Conservation (phyloP, 2,113 vertebrate species). For the Tauraco erythrolophus region DNA sequence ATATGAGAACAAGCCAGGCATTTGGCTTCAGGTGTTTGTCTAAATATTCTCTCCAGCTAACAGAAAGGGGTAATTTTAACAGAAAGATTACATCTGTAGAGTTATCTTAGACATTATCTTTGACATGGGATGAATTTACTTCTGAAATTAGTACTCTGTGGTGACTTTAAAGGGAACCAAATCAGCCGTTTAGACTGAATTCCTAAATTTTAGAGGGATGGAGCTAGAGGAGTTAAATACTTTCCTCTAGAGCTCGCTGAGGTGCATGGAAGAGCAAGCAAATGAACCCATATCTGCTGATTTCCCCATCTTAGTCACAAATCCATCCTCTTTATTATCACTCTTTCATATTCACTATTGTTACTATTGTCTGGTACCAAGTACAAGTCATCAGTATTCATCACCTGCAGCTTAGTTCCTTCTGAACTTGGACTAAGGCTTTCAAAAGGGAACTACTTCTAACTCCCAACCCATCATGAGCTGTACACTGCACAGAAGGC, state of each 20-base stretch:
- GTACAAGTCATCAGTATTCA: conserved; percentile 48
- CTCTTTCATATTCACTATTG: conserved; percentile 36
- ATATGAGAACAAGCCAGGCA: not conserved
- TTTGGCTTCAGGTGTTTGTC: not conserved
- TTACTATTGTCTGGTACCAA: conserved; percentile 50
- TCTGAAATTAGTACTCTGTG: not conserved
- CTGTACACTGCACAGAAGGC: not conserved
- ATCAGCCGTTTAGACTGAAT: not conserved
- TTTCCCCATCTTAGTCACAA: conserved; percentile 36
- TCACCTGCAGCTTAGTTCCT: conserved; percentile 43
- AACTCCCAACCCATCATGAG: conserved; percentile 44
- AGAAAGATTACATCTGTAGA: too few relatives aligned
- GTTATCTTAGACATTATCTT: not conserved
- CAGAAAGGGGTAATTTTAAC: not conserved
- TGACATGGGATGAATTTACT: not conserved
- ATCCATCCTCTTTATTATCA: conserved; percentile 37
- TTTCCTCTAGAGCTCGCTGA: not conserved
- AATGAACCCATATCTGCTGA: not conserved
- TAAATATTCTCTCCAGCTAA: not conserved
- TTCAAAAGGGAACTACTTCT: conserved; percentile 47
- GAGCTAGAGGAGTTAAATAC: not conserved
- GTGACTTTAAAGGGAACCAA: not conserved
- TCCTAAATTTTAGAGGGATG: not conserved
- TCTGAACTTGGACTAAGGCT: conserved; percentile 42
- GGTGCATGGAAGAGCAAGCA: not conserved